These are phyloP conservation scores for Rattus rattus DNA, from an alignment of 2,113 vertebrate genomes.

Conservation along the genomic window DNA sequence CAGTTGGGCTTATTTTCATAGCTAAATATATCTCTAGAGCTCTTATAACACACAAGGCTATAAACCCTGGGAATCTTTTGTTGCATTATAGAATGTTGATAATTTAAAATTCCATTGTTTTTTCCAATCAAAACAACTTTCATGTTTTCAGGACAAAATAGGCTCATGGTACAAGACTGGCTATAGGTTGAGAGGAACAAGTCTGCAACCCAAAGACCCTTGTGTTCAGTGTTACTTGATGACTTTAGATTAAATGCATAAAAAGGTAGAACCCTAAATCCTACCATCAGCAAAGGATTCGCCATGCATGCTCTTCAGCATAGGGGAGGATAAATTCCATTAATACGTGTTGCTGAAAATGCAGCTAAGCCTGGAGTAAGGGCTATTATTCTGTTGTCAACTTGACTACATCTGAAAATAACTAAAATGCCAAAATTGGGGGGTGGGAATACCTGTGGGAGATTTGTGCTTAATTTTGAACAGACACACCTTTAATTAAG, in stretches of 20 bases:
- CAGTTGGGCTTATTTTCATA: constrained; percentile 72
- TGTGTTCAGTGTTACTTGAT: neutral
- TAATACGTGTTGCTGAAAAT: neutral
- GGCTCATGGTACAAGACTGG: neutral
- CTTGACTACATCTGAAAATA: neutral
- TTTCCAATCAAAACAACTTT: constrained; percentile 27
- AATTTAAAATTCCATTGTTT: neutral
- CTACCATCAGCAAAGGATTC: neutral
- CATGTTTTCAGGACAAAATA: constrained; percentile 6
- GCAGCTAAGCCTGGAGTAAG: neutral
- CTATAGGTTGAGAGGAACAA: constrained; percentile 8
- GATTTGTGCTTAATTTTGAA: neutral
- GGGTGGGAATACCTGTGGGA: neutral
- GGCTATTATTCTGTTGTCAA: neutral
- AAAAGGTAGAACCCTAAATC: neutral
- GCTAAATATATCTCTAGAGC: constrained; percentile 64
- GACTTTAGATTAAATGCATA: neutral
- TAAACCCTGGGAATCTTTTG: constrained; percentile 50
- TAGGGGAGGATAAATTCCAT: neutral
- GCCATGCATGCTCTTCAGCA: neutral
- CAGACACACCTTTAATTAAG: neutral
- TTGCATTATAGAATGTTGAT: constrained; percentile 36
- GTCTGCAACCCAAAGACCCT: neutral
- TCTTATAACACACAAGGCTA: neutral
- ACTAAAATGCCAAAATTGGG: neutral